Evolutionary conservation across 2,797 vertebrate species (phyloP).

Genomic region (Hipposideros larvatus): DNA sequence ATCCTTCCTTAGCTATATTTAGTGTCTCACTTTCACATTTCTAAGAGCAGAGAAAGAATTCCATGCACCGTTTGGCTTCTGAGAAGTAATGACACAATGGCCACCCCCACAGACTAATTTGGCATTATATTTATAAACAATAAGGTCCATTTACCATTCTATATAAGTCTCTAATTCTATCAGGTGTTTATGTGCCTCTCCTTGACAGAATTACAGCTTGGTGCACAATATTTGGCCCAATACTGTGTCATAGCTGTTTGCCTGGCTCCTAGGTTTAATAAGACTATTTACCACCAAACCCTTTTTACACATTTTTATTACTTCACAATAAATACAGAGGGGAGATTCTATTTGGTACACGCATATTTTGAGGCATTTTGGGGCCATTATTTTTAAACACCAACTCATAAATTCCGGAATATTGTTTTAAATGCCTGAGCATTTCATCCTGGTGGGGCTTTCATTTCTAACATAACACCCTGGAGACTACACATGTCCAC

Average conservation of each 20-base stretch:
- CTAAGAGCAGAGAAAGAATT: neutral
- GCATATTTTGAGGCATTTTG: neutral
- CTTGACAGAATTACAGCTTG: conserved; percentile 45
- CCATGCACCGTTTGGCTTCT: neutral
- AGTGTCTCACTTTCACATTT: neutral
- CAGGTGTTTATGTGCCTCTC: neutral
- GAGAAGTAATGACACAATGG: neutral
- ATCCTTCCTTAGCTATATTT: neutral
- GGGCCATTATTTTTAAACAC: conserved; percentile 72
- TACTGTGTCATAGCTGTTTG: neutral
- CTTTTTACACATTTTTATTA: conserved; percentile 70
- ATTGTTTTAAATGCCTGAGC: conserved; percentile 55
- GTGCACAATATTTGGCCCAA: neutral
- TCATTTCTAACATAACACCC: neutral
- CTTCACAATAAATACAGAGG: conserved; percentile 66
- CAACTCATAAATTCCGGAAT: conserved; percentile 64
- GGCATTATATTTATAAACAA: conserved; percentile 32
- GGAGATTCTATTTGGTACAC: conserved; percentile 59
- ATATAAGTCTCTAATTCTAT: conserved; percentile 6
- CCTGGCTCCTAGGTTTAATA: conserved; percentile 35
- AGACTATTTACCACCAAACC: neutral
- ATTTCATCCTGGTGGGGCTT: conserved; percentile 4
- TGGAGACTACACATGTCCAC: neutral
- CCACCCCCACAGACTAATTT: neutral
- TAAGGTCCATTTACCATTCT: neutral